These are phyloP conservation scores for Fratercula arctica DNA, from an alignment of 2,797 vertebrate species.

Conservation along the genomic window DNA sequence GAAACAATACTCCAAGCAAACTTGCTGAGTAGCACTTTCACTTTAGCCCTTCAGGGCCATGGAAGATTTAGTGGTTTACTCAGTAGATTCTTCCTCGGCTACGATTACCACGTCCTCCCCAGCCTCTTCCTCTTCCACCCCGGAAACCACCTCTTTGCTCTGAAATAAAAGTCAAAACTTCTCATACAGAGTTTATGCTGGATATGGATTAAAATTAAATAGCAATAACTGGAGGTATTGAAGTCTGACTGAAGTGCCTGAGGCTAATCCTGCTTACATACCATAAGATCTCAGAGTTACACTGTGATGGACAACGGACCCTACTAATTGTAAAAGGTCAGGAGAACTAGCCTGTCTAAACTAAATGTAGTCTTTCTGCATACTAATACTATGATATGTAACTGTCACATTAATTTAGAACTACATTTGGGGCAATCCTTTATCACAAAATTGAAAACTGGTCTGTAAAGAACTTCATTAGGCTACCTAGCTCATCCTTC, in stretches of 20 bases:
- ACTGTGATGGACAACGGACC: neutral
- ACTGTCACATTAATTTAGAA: neutral
- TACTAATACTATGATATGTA: neutral
- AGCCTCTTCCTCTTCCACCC: constrained; percentile 89
- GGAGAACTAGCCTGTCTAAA: neutral
- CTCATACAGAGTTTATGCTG: constrained; percentile 1
- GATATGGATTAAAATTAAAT: neutral
- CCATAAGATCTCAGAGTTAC: neutral
- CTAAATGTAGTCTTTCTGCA: neutral
- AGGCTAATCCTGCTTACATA: neutral
- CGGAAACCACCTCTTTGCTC: constrained; percentile 96
- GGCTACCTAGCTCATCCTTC: neutral
- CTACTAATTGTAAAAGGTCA: neutral
- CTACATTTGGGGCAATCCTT: neutral
- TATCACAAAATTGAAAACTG: neutral
- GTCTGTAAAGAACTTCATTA: neutral
- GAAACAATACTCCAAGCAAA: constrained; percentile 73
- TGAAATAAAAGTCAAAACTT: constrained; percentile 68
- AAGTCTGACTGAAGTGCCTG: neutral
- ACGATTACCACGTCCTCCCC: constrained; percentile 90
- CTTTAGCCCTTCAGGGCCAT: constrained; percentile 36
- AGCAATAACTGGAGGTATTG: neutral
- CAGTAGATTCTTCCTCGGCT: constrained; percentile 94
- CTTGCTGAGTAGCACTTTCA: constrained; percentile 69
- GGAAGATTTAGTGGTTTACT: constrained; percentile 68